Evolutionary conservation across 2,888 invertebrate species (phyloP).

Genomic region (Plebejus argus): DNA sequence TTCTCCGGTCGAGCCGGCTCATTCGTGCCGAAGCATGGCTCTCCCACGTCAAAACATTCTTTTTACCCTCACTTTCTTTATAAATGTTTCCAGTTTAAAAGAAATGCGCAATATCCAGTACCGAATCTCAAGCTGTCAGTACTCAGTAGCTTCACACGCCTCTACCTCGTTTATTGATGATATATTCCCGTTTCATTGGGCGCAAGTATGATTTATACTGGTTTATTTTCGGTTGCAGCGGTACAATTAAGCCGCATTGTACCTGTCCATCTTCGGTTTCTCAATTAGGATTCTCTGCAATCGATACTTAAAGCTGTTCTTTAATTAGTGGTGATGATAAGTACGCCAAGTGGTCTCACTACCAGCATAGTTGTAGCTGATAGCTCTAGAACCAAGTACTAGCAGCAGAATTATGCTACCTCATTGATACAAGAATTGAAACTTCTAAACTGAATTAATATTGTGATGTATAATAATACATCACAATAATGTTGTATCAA

Average conservation of each 20-base stretch:
- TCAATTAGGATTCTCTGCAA: background rate
- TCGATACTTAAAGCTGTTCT: background rate
- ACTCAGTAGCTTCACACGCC: background rate
- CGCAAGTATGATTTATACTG: constrained; percentile 33
- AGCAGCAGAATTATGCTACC: too few species aligned
- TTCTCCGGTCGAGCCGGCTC: too few species aligned
- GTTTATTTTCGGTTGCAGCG: constrained; percentile 22
- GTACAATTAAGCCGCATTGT: background rate
- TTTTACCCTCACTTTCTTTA: too few species aligned
- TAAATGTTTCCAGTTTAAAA: too few species aligned
- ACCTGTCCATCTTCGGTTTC: background rate
- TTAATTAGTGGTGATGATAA: background rate
- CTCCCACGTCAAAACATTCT: too few species aligned
- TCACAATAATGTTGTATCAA: too few species aligned
- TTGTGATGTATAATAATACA: too few species aligned
- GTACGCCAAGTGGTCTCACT: background rate
- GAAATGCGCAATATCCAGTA: background rate
- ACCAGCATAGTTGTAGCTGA: too few species aligned
- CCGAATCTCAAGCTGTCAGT: background rate
- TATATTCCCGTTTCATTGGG: constrained; percentile 30
- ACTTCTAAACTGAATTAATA: too few species aligned
- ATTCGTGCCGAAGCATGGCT: too few species aligned
- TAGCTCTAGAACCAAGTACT: too few species aligned
- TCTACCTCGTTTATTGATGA: constrained; percentile 23
- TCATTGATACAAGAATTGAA: too few species aligned